Conservation (phyloP, 2,888 invertebrate genomes). For the Salpingus planirostris region DNA sequence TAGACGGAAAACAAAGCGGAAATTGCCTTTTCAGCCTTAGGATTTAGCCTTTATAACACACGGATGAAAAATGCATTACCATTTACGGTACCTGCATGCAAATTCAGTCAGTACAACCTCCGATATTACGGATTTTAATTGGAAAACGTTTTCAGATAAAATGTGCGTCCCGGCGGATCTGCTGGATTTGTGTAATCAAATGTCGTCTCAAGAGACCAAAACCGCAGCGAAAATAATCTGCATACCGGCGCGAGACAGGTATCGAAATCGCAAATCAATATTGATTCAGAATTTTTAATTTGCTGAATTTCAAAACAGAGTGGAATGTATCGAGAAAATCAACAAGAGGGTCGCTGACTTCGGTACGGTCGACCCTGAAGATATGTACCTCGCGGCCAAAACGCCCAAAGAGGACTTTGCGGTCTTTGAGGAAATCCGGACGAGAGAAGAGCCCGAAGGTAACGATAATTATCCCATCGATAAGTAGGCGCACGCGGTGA, state of each 20-base stretch:
- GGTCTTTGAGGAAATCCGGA: constrained; percentile 67
- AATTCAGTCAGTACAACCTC: no score
- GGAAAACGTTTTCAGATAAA: constrained; percentile 57
- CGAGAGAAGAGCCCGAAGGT: constrained; percentile 69
- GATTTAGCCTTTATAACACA: no score
- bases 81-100: no score
- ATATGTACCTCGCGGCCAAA: constrained; percentile 75
- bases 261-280: constrained; percentile 25
- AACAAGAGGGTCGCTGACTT: constrained; percentile 72
- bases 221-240: constrained; percentile 54
- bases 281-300: constrained; percentile 1
- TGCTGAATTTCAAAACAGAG: constrained; percentile 36
- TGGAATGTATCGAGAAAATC: constrained; percentile 69
- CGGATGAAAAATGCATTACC: no score
- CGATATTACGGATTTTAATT: no score
- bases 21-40: no score
- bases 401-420: constrained; percentile 64
- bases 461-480: no score
- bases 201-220: constrained; percentile 53
- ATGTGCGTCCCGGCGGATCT: constrained; percentile 65
- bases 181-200: constrained; percentile 55
- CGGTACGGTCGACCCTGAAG: constrained; percentile 75
- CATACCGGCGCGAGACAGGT: constrained; percentile 65
- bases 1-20: no score
- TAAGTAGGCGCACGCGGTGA: no score